These are phyloP conservation scores for Podiceps cristatus DNA, from an alignment of 2,113 vertebrate species.

Conservation along the genomic window DNA sequence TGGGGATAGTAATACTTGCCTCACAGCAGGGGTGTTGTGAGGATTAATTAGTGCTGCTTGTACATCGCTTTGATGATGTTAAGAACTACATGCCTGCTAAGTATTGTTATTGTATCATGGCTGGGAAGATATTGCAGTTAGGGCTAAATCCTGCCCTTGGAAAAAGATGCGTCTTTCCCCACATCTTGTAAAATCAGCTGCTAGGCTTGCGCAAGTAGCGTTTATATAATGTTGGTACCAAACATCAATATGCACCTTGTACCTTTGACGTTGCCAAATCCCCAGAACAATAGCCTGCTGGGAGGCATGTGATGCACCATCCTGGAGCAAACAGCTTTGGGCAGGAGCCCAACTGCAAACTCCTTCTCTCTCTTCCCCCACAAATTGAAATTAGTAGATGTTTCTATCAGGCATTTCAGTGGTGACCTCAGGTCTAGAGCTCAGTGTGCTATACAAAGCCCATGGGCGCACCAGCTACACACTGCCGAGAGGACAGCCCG, in stretches of 20 bases:
- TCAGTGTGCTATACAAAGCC: accelerated
- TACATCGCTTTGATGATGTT: constrained; percentile 62
- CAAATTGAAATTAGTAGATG: neutral
- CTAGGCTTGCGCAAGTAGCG: neutral
- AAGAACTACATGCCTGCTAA: constrained; percentile 56
- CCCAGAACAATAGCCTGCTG: neutral
- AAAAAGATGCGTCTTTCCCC: constrained; percentile 29
- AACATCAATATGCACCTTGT: neutral
- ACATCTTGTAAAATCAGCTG: constrained; percentile 24
- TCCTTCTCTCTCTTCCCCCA: neutral
- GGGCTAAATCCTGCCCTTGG: constrained; percentile 31
- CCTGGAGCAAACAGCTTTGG: neutral
- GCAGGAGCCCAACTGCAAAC: neutral
- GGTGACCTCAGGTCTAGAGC: neutral
- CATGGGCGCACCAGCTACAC: accelerated
- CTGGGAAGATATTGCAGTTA: constrained; percentile 28
- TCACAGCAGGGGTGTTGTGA: constrained; percentile 61
- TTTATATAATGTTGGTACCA: constrained; percentile 33
- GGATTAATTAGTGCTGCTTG: constrained; percentile 59
- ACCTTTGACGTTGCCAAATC: constrained; percentile 15
- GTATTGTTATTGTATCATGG: constrained; percentile 50
- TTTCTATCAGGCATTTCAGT: neutral
- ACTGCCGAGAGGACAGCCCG: accelerated
- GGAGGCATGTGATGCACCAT: neutral
- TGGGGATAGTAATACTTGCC: constrained; percentile 48